Conservation (phyloP, 2,888 invertebrate genomes). For the Rhagonycha fulva region DNA sequence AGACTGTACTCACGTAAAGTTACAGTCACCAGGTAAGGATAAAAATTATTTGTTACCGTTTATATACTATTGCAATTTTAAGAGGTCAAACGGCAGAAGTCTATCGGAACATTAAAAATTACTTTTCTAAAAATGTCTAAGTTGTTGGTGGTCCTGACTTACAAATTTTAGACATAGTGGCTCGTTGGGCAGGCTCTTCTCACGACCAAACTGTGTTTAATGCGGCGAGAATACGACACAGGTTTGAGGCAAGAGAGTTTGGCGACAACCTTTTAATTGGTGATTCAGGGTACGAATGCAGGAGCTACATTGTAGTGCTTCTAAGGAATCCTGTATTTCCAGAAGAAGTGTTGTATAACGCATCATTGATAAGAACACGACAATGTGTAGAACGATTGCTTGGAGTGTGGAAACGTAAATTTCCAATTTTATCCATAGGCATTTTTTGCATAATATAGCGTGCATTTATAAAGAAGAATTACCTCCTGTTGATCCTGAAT, state of each 20-base stretch:
- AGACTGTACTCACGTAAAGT: background rate
- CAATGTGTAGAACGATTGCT: no score
- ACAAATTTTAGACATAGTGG: background rate
- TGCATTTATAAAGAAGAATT: background rate
- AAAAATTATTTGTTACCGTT: no score
- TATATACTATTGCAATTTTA: no score
- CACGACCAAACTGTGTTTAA: background rate
- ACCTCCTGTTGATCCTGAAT: background rate
- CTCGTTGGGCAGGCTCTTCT: background rate
- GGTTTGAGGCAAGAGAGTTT: background rate
- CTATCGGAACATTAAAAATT: background rate
- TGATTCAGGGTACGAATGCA: background rate
- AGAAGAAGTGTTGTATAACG: background rate
- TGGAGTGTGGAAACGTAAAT: no score
- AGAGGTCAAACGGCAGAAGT: background rate
- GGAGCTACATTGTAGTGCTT: no score
- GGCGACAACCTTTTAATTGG: background rate
- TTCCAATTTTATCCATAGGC: no score
- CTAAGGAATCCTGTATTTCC: background rate
- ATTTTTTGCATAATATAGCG: background rate
- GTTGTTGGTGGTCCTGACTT: background rate
- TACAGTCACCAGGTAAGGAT: background rate
- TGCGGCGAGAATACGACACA: no score
- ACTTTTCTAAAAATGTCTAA: background rate
- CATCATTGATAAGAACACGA: background rate